Base-by-base conservation (phyloP, 2,888 invertebrate species). In the Prenolepis imparis region DNA sequence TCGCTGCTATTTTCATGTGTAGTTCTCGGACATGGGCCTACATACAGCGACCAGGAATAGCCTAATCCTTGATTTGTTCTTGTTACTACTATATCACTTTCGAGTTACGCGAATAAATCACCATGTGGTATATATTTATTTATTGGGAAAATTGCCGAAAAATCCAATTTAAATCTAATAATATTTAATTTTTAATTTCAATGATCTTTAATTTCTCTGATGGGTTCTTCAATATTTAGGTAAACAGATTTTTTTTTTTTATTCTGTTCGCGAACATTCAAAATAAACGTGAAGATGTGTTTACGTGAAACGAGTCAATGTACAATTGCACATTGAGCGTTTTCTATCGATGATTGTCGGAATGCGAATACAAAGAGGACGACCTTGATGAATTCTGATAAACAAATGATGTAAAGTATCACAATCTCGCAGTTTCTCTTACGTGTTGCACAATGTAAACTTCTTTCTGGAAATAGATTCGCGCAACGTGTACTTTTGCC, bases 1-100 rank as follows among this genome's bases (percentile, higher is more conserved):
- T 86, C 67, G 81, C 78, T 77, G 87, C 87, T 90, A 90, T 90
- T 90, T 90, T 89, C 70, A 87, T 85, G 80, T 63, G n/a, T 73
- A 83, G 61, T 75, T 77, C 78, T 85, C 83, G 84, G 55, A 67
- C 24, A 85, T 77, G 66, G 84, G 83, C 82, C 74, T 80, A 82
- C 84, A 86, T 80, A 82, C 82, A 70, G 77, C 36, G 73, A 86
- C 68, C 86, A 81, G 75, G 84, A 91, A 90, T 90, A 90, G 86
- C 85, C 73, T 78, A 59, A 74, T 85, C 68, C 83, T 61, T 67
- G 63, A 82, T 88, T 86, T 87, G 84, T 82, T 83, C 84, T 83
- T 59, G 57, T 63, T 72, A 41, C 57, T 18, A 70, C 75, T 72
- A 85, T 72, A 85, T 77, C 28, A 68, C 77, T 73, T 68, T 75